Evolutionary conservation across 2,888 invertebrate species (phyloP).

Genomic region (Acleris emargana): DNA sequence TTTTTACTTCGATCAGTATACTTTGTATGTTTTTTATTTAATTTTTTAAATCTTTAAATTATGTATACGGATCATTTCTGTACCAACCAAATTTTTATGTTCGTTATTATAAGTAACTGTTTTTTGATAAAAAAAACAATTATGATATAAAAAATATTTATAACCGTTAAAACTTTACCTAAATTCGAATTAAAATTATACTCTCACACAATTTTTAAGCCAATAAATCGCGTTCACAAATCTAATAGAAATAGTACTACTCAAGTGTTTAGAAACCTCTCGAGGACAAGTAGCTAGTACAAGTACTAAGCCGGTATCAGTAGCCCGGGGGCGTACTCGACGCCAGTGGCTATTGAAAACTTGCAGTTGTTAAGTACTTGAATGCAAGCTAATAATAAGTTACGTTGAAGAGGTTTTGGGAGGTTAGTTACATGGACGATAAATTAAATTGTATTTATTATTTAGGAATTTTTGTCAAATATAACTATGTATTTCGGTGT

Average conservation of each 20-base stretch:
- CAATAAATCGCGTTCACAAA: conserved; percentile 15
- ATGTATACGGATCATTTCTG: background rate
- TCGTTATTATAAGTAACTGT: no score
- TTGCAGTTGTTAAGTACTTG: conserved; percentile 11
- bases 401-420: conserved; percentile 4
- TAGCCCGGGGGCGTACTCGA: conserved; percentile 52
- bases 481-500: no score
- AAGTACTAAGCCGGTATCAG: conserved; percentile 45
- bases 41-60: no score
- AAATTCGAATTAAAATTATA: background rate
- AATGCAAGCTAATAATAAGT: conserved; percentile 17
- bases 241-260: conserved; percentile 8
- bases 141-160: no score
- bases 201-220: conserved; percentile 4
- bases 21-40: no score
- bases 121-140: no score
- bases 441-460: no score
- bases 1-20: background rate
- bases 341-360: conserved; percentile 10
- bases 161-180: no score
- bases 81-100: no score
- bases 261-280: conserved; percentile 32
- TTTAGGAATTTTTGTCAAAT: no score
- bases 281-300: conserved; percentile 12
- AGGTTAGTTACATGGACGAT: background rate